phyloP scores from a whole-genome alignment of 2,113 vertebrate species.

The Oryzias javanicus region DNA sequence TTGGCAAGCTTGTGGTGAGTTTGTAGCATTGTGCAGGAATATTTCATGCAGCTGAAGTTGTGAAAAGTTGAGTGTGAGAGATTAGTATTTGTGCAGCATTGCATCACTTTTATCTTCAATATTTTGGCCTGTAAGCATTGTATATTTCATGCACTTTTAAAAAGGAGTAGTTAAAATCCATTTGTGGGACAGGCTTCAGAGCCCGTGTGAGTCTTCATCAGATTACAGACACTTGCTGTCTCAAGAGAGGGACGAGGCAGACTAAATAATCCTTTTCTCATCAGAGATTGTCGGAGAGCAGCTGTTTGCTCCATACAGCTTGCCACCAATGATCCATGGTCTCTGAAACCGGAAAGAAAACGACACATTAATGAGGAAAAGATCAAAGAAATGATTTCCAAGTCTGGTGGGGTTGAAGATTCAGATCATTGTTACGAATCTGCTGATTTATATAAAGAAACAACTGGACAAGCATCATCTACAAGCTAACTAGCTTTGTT shows the following conservation, averaged over 20 bases:
- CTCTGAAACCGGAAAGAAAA: constrained; percentile 36
- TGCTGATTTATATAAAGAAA: constrained; percentile 18
- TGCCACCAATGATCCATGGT: constrained; percentile 44
- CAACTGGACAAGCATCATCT: constrained; percentile 5
- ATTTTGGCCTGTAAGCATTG: no score
- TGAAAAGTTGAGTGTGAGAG: no score
- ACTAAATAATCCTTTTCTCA: constrained; percentile 71
- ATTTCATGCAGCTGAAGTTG: no score
- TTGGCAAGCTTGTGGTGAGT: no score
- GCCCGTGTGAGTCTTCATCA: constrained; percentile 42
- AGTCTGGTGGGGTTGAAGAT: constrained; percentile 34
- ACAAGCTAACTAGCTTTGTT: no score
- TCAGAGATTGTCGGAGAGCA: constrained; percentile 57
- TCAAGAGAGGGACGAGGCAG: constrained; percentile 56
- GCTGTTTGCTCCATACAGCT: constrained; percentile 63
- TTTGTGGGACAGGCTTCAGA: constrained; percentile 39
- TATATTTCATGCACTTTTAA: no score
- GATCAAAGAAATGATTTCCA: constrained; percentile 46
- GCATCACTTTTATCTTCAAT: no score
- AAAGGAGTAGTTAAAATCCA: no score
- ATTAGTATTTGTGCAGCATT: no score
- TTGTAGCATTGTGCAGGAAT: no score
- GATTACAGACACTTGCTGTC: constrained; percentile 45
- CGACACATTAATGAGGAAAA: constrained; percentile 16
- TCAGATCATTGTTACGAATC: constrained; percentile 44